Base-by-base conservation (phyloP, 2,113 vertebrate genomes). In the Noctilio leporinus region DNA sequence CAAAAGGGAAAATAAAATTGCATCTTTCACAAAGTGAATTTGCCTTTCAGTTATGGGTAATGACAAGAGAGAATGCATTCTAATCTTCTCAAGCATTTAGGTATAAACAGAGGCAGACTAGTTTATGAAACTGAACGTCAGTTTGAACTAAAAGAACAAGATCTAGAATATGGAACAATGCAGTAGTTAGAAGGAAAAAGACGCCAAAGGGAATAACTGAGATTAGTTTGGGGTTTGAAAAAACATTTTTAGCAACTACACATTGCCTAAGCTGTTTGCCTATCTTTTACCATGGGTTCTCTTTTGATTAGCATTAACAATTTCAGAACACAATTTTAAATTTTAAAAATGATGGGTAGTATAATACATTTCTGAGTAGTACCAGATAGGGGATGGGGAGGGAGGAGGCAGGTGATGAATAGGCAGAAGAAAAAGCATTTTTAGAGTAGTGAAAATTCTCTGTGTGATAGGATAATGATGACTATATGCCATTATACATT, bases 231-330 rank as follows among this genome's bases (percentile, higher is more conserved):
- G 26, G 6, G 0, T 75, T 95, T 85, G 17, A 43, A 51, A 84
- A 93, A 70, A 43, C 3, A 59, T 51, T 38, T 45, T 38, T 45
- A 72, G 10, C 49, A 78, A 8, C n/a, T 89, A 85, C 20, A 80
- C 9, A 33, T 15, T 49, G 38, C 14, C 51, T 70, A 65, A 76
- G 33, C 7, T 86, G 11, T 40, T 49, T 96, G 28, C 33, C 33
- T 86, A 51, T 80, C 81, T 97, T 96, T 47, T 96, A 59, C 38
- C 73, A 92, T 86, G 65, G 2, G 16, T 69, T 81, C 96, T 80
- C 91, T 92, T 95, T 75, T 94, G 40, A 84, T 33, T 57, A 69
- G 62, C 57, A 72, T 96, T 94, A 57, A 14, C 72, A 95, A 91
- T 30, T 55, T 65, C 3, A 94, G 26, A 62, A 86, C 4, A 81